Conservation (phyloP, 2,888 invertebrate genomes). For the Scrobipalpa costella region DNA sequence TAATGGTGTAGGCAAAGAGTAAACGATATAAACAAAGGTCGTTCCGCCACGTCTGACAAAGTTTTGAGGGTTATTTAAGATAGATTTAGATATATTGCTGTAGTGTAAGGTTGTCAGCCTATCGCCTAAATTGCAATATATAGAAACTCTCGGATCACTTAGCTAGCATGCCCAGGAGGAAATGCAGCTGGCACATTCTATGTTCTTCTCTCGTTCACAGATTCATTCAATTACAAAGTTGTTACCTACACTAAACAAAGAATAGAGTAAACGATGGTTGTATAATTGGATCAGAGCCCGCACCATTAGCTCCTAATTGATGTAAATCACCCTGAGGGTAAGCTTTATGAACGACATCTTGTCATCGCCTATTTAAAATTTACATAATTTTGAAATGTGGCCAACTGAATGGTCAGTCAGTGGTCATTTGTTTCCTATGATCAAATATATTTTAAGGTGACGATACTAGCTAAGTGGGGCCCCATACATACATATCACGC, state of each 20-base stretch:
- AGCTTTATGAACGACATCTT: conserved; percentile 33
- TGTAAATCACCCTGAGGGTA: conserved; percentile 41
- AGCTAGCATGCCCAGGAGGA: too few species aligned
- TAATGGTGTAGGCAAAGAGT: too few species aligned
- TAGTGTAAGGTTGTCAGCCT: too few species aligned
- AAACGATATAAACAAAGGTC: too few species aligned
- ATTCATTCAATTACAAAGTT: conserved; percentile 40
- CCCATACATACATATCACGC: too few species aligned
- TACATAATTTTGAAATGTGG: conserved; percentile 25
- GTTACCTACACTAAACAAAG: conserved; percentile 46
- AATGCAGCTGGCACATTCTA: conserved; percentile 17
- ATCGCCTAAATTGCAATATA: too few species aligned
- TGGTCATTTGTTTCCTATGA: neutral
- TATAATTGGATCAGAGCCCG: conserved; percentile 68
- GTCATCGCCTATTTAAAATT: conserved; percentile 36
- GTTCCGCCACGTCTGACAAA: too few species aligned
- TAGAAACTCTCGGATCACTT: too few species aligned
- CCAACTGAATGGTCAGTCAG: neutral
- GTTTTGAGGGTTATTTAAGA: too few species aligned
- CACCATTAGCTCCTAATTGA: conserved; percentile 62
- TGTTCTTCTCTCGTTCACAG: conserved; percentile 26
- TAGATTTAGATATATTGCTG: too few species aligned
- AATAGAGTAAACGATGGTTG: conserved; percentile 40
- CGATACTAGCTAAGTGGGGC: too few species aligned
- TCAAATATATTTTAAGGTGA: too few species aligned